Percentiles rank a stretch among this genome's conserved stretches.
phyloP scores from a whole-genome alignment of 1,140 invertebrate genomes.

The Cheumatopsyche charites region DNA sequence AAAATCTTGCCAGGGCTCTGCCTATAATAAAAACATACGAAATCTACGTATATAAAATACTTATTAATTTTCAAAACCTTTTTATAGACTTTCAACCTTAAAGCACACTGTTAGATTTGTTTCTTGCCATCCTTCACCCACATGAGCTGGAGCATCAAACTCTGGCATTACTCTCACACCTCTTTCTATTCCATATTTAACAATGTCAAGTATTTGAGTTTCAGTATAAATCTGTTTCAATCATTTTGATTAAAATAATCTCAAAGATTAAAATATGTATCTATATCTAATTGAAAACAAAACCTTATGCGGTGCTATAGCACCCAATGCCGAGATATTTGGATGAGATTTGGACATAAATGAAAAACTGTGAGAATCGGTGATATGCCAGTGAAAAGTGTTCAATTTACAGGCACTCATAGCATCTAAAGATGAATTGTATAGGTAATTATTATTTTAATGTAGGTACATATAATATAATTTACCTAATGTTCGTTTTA shows the following conservation, averaged over 20 bases:
- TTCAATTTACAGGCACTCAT: conserved; percentile 85
- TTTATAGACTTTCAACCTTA: conserved; percentile 53
- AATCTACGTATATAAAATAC: too few species aligned
- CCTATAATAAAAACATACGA: too few species aligned
- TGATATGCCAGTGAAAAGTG: conserved; percentile 90
- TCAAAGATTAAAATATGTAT: too few species aligned
- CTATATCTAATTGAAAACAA: too few species aligned
- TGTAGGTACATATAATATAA: too few species aligned
- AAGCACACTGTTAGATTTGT: conserved; percentile 70
- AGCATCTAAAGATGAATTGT: too few species aligned
- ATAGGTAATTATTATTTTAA: too few species aligned
- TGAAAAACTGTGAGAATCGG: conserved; percentile 86
- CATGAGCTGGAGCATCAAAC: conserved; percentile 87
- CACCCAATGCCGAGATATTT: conserved; percentile 72
- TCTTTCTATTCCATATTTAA: conserved; percentile 72
- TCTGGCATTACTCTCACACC: conserved; percentile 82
- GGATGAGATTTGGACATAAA: conserved; percentile 73
- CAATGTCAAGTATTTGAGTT: conserved; percentile 56
- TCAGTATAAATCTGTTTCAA: neutral
- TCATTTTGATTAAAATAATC: too few species aligned
- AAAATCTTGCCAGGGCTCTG: conserved; percentile 77
- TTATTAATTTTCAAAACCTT: conserved; percentile 15
- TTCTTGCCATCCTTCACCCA: conserved; percentile 86
- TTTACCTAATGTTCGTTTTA: conserved; percentile 72
- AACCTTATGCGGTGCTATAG: conserved; percentile 72